Percentiles rank a stretch among this genome's conserved stretches.
These are phyloP conservation scores for Lamprotornis superbus DNA, from an alignment of 2,113 vertebrate genomes.

Conservation along the genomic window DNA sequence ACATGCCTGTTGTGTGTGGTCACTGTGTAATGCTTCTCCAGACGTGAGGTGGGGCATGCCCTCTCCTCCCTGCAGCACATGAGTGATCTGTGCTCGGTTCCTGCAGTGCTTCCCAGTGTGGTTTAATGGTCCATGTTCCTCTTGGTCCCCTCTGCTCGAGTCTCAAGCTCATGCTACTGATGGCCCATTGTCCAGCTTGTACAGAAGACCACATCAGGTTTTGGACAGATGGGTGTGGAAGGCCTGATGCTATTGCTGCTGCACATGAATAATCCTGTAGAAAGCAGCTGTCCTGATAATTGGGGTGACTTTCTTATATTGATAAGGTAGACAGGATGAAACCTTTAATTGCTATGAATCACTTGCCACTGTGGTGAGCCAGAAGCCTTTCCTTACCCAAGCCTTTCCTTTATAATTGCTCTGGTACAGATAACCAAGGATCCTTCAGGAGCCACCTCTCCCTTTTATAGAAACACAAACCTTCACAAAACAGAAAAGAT, in stretches of 20 bases:
- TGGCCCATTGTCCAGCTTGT: neutral
- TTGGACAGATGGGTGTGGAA: neutral
- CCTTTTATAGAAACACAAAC: neutral
- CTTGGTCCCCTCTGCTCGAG: neutral
- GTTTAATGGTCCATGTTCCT: neutral
- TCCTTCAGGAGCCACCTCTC: neutral
- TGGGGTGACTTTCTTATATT: neutral
- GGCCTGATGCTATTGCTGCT: neutral
- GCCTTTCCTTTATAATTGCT: neutral
- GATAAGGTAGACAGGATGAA: neutral
- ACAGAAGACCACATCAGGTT: neutral
- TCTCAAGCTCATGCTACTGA: accelerated
- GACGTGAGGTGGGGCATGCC: neutral
- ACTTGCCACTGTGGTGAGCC: neutral
- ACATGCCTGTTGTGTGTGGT: neutral
- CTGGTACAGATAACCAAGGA: neutral
- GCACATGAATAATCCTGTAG: neutral
- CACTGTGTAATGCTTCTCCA: neutral
- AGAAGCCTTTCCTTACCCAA: neutral
- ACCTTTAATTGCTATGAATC: neutral
- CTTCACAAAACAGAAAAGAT: neutral
- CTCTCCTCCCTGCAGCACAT: neutral
- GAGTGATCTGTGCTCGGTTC: neutral
- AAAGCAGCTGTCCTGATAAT: neutral
- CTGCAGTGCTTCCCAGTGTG: neutral